Conservation (phyloP, 1,140 invertebrate species). For the Myzus persicae region DNA sequence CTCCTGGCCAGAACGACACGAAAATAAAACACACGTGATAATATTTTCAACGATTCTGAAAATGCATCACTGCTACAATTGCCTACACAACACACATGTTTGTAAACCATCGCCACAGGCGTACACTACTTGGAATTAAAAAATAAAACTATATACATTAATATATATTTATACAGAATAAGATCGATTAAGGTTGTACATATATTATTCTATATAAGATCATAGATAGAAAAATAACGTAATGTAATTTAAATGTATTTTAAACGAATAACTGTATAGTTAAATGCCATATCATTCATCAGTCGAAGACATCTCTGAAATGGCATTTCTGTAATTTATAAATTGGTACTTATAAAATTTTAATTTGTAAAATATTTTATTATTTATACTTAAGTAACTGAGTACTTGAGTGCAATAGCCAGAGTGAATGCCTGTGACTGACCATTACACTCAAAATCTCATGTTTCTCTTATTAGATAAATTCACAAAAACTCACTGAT, state of each 20-base stretch:
- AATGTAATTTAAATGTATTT: neutral
- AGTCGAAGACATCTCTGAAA: neutral
- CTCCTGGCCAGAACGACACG: slow-evolving; percentile 61
- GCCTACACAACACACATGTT: neutral
- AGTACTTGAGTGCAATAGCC: neutral
- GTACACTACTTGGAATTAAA: neutral
- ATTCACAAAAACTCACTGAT: neutral
- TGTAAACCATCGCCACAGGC: neutral
- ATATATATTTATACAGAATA: slow-evolving; percentile 17
- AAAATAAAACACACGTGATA: slow-evolving; percentile 38
- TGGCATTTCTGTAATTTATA: neutral
- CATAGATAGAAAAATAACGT: neutral
- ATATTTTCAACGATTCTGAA: neutral
- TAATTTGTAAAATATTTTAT: neutral
- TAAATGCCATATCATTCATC: neutral
- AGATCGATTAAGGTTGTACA: neutral
- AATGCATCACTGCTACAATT: neutral
- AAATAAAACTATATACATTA: neutral
- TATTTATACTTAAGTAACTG: neutral
- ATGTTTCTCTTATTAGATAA: slow-evolving; percentile 3
- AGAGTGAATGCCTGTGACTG: neutral
- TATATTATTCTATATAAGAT: neutral
- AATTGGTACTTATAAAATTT: neutral
- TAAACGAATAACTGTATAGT: neutral
- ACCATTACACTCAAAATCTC: neutral